A percentile compares a stretch with the other conserved stretches of the same genome.
phyloP scores from a whole-genome alignment of 2,797 vertebrate species.

The Pipistrellus pygmaeus region DNA sequence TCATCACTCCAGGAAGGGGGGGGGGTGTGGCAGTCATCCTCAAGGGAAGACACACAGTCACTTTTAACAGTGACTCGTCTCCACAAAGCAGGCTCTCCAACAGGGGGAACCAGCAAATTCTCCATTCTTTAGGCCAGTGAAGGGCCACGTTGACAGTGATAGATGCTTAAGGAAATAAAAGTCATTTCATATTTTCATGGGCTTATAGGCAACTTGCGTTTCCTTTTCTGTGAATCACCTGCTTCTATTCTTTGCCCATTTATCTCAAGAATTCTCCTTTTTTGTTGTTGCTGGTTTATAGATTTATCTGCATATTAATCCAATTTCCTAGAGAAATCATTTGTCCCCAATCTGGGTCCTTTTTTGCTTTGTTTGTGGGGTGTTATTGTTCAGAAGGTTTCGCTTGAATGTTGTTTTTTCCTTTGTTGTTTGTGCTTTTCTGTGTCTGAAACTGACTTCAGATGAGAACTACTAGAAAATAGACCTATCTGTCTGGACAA shows the following conservation, averaged over 20 bases:
- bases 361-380: neutral
- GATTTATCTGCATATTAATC: neutral
- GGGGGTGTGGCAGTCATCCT: neutral
- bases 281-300: neutral
- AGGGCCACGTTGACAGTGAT: neutral
- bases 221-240: neutral
- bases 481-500: neutral
- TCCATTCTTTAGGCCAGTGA: neutral
- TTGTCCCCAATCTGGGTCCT: neutral
- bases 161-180: neutral
- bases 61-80: neutral
- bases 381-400: neutral
- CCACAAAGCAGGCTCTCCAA: neutral
- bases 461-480: neutral
- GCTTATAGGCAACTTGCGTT: neutral
- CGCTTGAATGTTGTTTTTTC: neutral
- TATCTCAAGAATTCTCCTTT: neutral
- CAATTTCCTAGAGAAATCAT: neutral
- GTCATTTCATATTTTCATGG: neutral
- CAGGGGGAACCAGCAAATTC: neutral
- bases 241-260: neutral
- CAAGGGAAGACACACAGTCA: neutral
- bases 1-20: neutral
- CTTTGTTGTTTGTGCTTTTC: neutral
- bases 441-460: neutral